Evolutionary conservation across 2,797 vertebrate genomes (phyloP).

Genomic region (Brachymystax lenok): DNA sequence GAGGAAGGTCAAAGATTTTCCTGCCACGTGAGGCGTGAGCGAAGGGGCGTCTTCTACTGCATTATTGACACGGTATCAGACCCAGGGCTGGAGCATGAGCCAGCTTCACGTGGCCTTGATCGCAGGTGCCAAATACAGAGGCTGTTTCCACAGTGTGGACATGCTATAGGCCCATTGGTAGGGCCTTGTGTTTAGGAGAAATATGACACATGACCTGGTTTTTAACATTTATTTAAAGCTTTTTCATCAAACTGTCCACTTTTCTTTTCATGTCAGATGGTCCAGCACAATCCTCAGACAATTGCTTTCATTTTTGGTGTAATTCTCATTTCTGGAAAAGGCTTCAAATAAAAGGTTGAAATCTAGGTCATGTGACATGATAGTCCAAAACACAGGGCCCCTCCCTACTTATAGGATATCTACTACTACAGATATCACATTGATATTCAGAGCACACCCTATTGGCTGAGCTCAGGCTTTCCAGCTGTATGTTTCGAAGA

Average conservation of each 20-base stretch:
- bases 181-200: too few relatives aligned
- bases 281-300: too few relatives aligned
- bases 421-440: background rate
- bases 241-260: too few relatives aligned
- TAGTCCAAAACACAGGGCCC: too few relatives aligned
- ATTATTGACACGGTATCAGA: background rate
- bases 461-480: background rate
- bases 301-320: too few relatives aligned
- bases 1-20: constrained; percentile 1
- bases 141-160: background rate
- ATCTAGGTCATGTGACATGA: too few relatives aligned
- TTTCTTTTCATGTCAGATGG: too few relatives aligned
- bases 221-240: too few relatives aligned
- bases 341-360: too few relatives aligned
- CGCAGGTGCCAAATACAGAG: background rate
- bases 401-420: background rate
- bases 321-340: too few relatives aligned
- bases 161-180: background rate
- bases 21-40: background rate
- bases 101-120: background rate
- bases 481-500: background rate
- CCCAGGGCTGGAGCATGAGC: background rate
- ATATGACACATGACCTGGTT: too few relatives aligned
- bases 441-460: background rate
- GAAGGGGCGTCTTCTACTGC: background rate